Evolutionary conservation across 2,113 vertebrate species (phyloP), one percentile per base, ranked within the genome.

Genomic region (Noctilio leporinus): DNA sequence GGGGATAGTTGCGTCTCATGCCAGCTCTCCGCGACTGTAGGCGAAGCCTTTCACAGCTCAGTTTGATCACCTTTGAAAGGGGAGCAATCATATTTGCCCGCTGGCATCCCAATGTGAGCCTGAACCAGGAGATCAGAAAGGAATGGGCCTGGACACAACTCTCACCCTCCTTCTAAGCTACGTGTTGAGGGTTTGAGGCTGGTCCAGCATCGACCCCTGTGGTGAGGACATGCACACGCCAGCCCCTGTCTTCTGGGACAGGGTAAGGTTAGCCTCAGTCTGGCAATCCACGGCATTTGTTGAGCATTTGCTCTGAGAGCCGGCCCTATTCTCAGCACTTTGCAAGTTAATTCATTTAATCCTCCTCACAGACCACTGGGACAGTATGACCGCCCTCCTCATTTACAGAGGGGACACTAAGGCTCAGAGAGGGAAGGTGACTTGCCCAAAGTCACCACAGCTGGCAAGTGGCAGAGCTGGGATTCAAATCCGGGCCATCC

Each of bases 61-160:
- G 49, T 62, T 59, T 91, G 26, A 22, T 11, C 26, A 5, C 59
- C 82, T 90, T 62, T 70, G 76, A 94, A 92, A 69, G 86, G 38
- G 28, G 28, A 19, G 20, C 20, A 10, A 16, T 73, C 14, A 1
- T 30, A 4, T 45, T 28, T 4, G 5, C 15, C 64, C 28, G 4
- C 67, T 80, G 59, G 43, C 40, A 30, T 33, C 33, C 40, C 20
- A 17, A 0, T 5, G 30, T 10, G 1, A 38, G 35, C 9, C 65
- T 95, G 26, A 69, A 59, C 65, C 10, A 17, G 24, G 28, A 51
- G 35, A 30, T 22, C 40, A 47, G 40, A 53, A 53, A 20, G 33
- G 49, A 65, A 40, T 10, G 3, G 20, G 8, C 0, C 3, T 9
- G 1, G 7, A 30, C 26, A 49, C 26, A 12, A 8, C 19, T 43